A percentile compares a stretch with the other conserved stretches of the same genome.
phyloP scores from a whole-genome alignment of 2,888 invertebrate species.

The Isoperla grammatica region DNA sequence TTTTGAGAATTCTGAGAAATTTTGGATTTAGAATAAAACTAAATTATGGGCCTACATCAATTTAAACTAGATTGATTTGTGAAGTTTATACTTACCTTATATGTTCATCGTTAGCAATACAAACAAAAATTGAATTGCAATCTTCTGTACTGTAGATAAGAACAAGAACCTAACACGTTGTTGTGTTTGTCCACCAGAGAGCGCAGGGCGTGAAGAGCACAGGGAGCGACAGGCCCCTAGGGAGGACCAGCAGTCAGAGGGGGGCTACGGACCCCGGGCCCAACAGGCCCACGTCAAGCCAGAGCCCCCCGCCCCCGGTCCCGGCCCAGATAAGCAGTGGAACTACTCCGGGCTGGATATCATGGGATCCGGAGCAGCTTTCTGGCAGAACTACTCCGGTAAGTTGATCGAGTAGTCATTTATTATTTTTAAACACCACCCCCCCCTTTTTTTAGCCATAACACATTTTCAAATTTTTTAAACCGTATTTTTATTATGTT shows the following conservation, averaged over 20 bases:
- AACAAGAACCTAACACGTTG: no score
- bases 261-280: slow-evolving; percentile 24
- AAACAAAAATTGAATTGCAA: no score
- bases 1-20: no score
- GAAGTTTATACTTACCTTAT: no score
- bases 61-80: no score
- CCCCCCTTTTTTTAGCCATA: no score
- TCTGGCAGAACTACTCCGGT: slow-evolving; percentile 93
- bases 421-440: not conserved
- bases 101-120: no score
- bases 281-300: slow-evolving; percentile 1
- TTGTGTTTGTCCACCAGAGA: slow-evolving; percentile 35
- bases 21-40: no score
- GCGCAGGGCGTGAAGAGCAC: slow-evolving; percentile 35
- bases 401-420: slow-evolving; percentile 39
- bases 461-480: no score
- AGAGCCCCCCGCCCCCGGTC: slow-evolving; percentile 25
- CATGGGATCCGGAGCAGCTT: slow-evolving; percentile 78
- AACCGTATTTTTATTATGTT: no score
- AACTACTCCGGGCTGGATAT: slow-evolving; percentile 69
- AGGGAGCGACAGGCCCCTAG: slow-evolving; percentile 19
- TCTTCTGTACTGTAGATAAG: no score
- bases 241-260: slow-evolving; percentile 28
- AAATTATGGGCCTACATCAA: no score
- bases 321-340: slow-evolving; percentile 50